Percentiles rank a stretch among this genome's conserved stretches.
phyloP scores from a whole-genome alignment of 2,797 vertebrate genomes.

The Zenarchopterus dispar region DNA sequence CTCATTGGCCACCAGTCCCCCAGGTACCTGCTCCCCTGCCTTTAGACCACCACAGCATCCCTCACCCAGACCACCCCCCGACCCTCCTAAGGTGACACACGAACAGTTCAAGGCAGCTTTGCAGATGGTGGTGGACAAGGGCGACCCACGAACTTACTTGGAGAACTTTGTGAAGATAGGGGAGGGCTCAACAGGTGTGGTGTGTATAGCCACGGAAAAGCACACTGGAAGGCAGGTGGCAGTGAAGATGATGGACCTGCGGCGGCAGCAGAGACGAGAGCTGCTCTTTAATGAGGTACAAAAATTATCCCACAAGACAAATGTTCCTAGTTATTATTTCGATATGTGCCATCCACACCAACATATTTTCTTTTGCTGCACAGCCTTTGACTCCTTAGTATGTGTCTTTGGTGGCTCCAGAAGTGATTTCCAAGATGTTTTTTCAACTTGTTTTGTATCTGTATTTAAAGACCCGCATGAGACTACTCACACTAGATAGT shows the following conservation, averaged over 20 bases:
- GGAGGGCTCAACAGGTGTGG: conserved; percentile 96
- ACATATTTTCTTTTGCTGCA: not conserved
- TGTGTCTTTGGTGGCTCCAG: not conserved
- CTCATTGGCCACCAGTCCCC: conserved; percentile 91
- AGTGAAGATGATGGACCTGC: conserved; percentile 99
- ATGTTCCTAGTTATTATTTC: too few relatives aligned
- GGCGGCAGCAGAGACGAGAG: conserved; percentile 96
- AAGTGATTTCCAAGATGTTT: not conserved
- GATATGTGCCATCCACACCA: not conserved
- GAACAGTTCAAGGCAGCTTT: conserved; percentile 98
- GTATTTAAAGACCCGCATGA: too few relatives aligned
- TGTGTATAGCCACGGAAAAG: conserved; percentile 95
- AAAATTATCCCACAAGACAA: not conserved
- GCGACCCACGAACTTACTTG: conserved; percentile 92
- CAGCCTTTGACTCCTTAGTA: not conserved
- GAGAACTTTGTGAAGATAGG: conserved; percentile 98
- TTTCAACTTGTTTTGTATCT: too few relatives aligned
- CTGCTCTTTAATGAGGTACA: conserved; percentile 97
- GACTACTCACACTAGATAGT: too few relatives aligned
- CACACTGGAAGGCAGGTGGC: conserved; percentile 95
- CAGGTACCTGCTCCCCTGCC: conserved; percentile 92
- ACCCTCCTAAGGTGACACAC: conserved; percentile 92
- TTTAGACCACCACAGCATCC: conserved; percentile 86
- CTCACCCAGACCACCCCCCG: conserved; percentile 83
- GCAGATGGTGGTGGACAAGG: conserved; percentile 98